A percentile compares a stretch with the other conserved stretches of the same genome.
Evolutionary conservation across 2,113 vertebrate species (phyloP).

Genomic region (Ibidorhyncha struthersii): DNA sequence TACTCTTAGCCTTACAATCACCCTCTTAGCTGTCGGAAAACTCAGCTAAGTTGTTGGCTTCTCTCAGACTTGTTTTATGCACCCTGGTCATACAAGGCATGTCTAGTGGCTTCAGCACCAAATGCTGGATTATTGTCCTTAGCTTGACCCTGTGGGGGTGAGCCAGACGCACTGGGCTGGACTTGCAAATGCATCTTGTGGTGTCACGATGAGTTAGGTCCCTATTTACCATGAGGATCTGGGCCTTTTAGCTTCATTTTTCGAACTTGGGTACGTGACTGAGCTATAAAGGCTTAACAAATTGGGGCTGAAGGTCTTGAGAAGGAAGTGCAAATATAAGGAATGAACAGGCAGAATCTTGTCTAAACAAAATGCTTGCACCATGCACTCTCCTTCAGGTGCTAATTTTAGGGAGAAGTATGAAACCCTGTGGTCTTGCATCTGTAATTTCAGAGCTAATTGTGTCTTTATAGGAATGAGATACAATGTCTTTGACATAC

Average conservation of each 20-base stretch:
- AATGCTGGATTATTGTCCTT: neutral
- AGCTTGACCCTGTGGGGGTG: accelerated
- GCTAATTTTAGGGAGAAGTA: neutral
- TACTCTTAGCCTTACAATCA: neutral
- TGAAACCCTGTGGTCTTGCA: neutral
- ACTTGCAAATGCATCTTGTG: neutral
- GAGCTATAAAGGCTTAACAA: neutral
- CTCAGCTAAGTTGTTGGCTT: neutral
- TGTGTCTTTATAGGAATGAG: neutral
- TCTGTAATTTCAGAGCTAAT: neutral
- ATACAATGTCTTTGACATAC: neutral
- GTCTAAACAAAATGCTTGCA: neutral
- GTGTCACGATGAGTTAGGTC: accelerated
- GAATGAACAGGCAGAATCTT: neutral
- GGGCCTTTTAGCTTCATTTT: neutral
- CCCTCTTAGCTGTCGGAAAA: neutral
- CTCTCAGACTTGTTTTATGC: neutral
- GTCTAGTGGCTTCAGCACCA: neutral
- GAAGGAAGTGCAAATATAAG: neutral
- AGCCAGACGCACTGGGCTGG: neutral
- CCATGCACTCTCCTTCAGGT: neutral
- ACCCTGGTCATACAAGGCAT: accelerated
- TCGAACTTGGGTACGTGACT: neutral
- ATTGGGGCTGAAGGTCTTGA: neutral
- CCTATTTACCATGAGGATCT: neutral